These are phyloP conservation scores for Drosophila fuyamai DNA, from an alignment of 1,140 invertebrate species.

Conservation along the genomic window DNA sequence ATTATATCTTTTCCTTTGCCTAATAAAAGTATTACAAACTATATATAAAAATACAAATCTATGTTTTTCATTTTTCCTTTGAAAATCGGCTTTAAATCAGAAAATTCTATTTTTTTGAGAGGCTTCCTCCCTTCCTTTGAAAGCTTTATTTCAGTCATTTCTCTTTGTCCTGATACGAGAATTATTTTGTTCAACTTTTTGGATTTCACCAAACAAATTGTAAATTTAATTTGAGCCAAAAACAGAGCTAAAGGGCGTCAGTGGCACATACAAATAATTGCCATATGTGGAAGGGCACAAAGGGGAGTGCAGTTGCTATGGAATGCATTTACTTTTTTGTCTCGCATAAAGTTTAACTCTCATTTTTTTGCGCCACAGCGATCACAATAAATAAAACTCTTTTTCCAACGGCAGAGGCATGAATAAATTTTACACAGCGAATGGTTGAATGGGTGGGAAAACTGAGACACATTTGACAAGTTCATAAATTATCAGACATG, in stretches of 20 bases:
- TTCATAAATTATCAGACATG: constrained; percentile 51
- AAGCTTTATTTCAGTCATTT: neutral
- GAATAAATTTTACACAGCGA: constrained; percentile 36
- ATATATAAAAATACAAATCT: neutral
- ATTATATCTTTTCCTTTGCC: no score
- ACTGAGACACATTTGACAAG: constrained; percentile 56
- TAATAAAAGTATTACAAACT: no score
- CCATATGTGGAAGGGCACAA: constrained; percentile 6
- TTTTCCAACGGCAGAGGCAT: constrained; percentile 31
- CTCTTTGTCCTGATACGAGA: constrained; percentile 9
- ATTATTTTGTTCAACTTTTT: constrained; percentile 23
- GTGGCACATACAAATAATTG: constrained; percentile 25
- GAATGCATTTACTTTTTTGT: constrained; percentile 33
- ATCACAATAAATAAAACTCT: constrained; percentile 50
- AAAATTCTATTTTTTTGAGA: neutral
- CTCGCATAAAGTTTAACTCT: constrained; percentile 35
- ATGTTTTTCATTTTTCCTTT: neutral
- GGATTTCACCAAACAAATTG: constrained; percentile 42
- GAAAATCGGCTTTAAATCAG: neutral
- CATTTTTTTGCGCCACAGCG: constrained; percentile 20
- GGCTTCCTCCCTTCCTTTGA: no score
- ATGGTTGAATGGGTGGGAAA: constrained; percentile 7
- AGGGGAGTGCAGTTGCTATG: constrained; percentile 2
- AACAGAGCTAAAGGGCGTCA: constrained; percentile 11
- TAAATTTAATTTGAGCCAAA: constrained; percentile 41